Percentiles rank a stretch among this genome's conserved stretches.
Evolutionary conservation across 2,888 invertebrate species (phyloP).

Genomic region (Sthenelais limicola): DNA sequence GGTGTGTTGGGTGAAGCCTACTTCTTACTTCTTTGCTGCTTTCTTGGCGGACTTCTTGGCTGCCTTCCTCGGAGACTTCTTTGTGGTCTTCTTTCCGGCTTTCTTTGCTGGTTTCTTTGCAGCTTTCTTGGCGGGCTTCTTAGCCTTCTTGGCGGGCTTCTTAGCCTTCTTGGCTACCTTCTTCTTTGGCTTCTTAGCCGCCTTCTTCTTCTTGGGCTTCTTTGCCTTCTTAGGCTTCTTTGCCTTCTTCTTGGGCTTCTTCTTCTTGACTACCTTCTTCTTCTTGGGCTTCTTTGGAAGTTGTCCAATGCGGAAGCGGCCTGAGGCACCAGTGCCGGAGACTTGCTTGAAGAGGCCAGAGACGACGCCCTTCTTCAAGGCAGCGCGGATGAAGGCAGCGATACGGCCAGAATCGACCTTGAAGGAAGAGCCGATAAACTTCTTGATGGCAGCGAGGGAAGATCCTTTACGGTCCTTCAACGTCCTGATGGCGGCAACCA

Average conservation of each 20-base stretch:
- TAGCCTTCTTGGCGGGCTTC: neutral
- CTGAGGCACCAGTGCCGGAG: conserved; percentile 62
- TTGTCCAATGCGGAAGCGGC: conserved; percentile 61
- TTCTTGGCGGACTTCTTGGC: neutral
- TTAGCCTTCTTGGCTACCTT: neutral
- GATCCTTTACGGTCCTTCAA: conserved; percentile 76
- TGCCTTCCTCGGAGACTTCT: neutral
- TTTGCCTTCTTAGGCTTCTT: neutral
- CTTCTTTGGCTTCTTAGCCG: neutral
- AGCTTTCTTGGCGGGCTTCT: neutral
- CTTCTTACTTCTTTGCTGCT: neutral
- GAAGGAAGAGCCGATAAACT: conserved; percentile 78
- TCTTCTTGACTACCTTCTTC: neutral
- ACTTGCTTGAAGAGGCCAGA: conserved; percentile 66
- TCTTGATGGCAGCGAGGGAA: conserved; percentile 77
- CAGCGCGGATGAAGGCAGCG: conserved; percentile 77
- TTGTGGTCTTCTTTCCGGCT: neutral
- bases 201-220: neutral
- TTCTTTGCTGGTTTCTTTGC: neutral
- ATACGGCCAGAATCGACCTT: conserved; percentile 77
- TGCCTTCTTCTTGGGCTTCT: neutral
- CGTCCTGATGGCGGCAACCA: conserved; percentile 74
- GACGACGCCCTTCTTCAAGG: conserved; percentile 76
- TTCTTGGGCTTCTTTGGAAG: no score
- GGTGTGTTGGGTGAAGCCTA: no score